Base-by-base conservation (phyloP, 2,888 invertebrate genomes). In the Tiliacea citrago region DNA sequence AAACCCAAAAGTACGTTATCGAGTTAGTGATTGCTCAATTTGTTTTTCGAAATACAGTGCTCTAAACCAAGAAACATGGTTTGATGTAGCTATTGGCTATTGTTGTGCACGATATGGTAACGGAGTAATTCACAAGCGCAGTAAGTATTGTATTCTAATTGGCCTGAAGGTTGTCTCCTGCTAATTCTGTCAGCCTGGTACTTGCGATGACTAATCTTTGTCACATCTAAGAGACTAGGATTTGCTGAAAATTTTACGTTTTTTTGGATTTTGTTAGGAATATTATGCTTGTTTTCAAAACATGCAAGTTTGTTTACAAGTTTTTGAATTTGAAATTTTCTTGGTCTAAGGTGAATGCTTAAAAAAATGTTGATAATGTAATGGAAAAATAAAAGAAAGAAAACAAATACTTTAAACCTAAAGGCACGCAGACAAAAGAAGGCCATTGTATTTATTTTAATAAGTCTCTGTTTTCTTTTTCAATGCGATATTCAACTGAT, bases 131-230 rank as follows among this genome's bases (percentile, higher is more conserved):
- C 72, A 72, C 73, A 39, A 57, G 62, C 82, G 66, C 82, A 60
- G 86, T 88, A 81, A 89, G 88, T 88, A 83, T 86, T 86, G 79
- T 81, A 82, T 83, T 86, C 66, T 85, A 87, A 89, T 88, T 89
- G 86, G 81, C 73, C 72, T 77, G 87, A 89, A 88, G 89, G 89
- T 83, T 83, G 78, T 66, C 71, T 66, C 39, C 71, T 49, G 18
- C 35, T 69, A 82, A 61, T 74, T 82, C 51, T 79, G 69, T 75
- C 21, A 77, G 58, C 51, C 55, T 77, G 53, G 18, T 71, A 68
- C n/a, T 47, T 45, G 13, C 9, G 21, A 73, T 77, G 73, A 84
- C 63, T 51, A 79, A 79, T 79, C 49, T 63, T 83, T 66, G 35
- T 35, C 29, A 55, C 24, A 51, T 67, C 24, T 58, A 55, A 0